Evolutionary conservation across 2,113 vertebrate species (phyloP).

Genomic region (Hydropotes inermis): DNA sequence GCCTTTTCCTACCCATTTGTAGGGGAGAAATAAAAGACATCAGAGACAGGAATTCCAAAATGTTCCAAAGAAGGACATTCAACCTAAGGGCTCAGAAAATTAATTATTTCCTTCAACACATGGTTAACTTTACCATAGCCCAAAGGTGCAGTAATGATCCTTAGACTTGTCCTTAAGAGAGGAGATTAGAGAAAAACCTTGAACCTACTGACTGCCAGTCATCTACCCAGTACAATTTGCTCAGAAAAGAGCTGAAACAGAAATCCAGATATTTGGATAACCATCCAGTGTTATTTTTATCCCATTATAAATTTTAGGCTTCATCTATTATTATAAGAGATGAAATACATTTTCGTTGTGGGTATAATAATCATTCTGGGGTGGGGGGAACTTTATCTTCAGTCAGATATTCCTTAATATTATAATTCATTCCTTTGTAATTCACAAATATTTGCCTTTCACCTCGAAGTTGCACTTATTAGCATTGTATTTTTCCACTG

Average conservation of each 20-base stretch:
- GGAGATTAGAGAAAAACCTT: not conserved
- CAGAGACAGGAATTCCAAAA: not conserved
- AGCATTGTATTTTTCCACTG: not conserved
- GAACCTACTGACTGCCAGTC: not conserved
- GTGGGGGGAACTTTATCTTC: not conserved
- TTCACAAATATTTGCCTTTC: not conserved
- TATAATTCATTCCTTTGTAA: not conserved
- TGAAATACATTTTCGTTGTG: not conserved
- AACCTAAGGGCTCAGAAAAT: not conserved
- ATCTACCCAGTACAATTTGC: not conserved
- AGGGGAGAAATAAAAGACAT: not conserved
- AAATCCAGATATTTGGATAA: not conserved
- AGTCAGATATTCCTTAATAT: not conserved
- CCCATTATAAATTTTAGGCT: not conserved
- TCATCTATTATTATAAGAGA: not conserved
- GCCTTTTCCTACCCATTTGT: not conserved
- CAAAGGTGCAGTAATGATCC: not conserved
- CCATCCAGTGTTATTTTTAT: not conserved
- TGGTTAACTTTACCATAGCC: not conserved
- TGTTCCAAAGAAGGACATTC: not conserved
- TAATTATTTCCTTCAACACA: not conserved
- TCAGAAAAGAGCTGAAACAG: not conserved
- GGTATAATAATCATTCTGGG: not conserved
- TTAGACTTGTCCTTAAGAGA: not conserved
- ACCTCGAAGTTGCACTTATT: not conserved